Evolutionary conservation across 2,113 vertebrate genomes (phyloP), one percentile per base, ranked within the genome.

Genomic region (Tretioscincus oriximinensis): DNA sequence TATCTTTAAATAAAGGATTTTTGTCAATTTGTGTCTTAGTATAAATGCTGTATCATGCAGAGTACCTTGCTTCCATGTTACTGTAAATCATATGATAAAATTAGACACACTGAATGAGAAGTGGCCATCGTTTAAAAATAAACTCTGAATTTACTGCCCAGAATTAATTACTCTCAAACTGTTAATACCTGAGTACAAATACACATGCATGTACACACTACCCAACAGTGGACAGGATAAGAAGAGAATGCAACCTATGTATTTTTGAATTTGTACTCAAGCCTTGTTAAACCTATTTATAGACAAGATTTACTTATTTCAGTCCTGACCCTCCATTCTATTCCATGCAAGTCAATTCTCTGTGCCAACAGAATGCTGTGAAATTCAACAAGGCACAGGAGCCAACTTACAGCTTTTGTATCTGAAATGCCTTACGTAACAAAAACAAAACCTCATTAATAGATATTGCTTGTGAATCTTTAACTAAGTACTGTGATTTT

Each of bases 221-320:
- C 54, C 14, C 54, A 71, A 21, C 26, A 41, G 26, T 45, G 35
- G 28, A 63, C 60, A 60, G 24, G 24, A 61, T 28, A 78, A 78
- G 24, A 61, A 70, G 29, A n/a, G 35, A 71, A 70, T 79, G 49
- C 49, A 69, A 78, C 29, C 65, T n/a, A 24, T 69, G 29, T 69
- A 78, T 60, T 78, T 76, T 69, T 69, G 54, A 60, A 8, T 61
- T 79, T n/a, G 31, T 70, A 18, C 5, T 70, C 51, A 70, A 69
- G 14, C 24, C 54, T n/a, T 45, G 54, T 54, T 71, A 79, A 49
- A 77, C 63, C 77, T 70, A 71, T 79, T 41, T 71, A 63, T 69
- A 77, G 61, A 70, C 20, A 45, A 60, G 54, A 79, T 79, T 45
- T 79, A 71, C 31, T 79, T 79, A 71, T 63, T 61, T 71, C 54